These are phyloP conservation scores for Chaetogeoica ovagalla DNA, from an alignment of 2,888 invertebrate genomes.

Conservation along the genomic window DNA sequence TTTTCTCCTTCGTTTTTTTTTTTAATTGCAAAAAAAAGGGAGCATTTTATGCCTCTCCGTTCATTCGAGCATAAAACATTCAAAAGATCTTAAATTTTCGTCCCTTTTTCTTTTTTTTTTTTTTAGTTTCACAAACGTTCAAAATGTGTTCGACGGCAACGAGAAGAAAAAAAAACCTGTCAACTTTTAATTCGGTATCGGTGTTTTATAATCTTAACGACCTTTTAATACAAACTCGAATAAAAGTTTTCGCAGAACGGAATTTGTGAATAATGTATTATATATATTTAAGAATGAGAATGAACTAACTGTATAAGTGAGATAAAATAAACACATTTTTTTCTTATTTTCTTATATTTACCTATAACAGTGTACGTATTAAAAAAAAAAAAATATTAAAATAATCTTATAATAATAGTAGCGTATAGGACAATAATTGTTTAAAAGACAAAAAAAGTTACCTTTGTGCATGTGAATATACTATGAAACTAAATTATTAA, in stretches of 20 bases:
- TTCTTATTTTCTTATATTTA: no score
- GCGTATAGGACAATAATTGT: no score
- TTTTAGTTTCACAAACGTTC: constrained; percentile 41
- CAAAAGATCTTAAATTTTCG: constrained; percentile 50
- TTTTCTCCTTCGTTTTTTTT: constrained; percentile 34
- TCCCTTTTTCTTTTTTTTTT: constrained; percentile 26
- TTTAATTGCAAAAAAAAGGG: constrained; percentile 49
- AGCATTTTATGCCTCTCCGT: constrained; percentile 46
- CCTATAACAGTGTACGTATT: no score
- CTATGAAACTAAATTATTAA: no score
- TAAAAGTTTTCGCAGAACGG: constrained; percentile 41
- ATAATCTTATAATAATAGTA: no score
- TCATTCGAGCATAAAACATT: constrained; percentile 49
- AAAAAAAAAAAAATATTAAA: no score
- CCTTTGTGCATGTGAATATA: no score
- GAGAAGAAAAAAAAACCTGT: constrained; percentile 41
- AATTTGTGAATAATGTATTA: constrained; percentile 46
- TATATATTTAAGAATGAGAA: constrained; percentile 2
- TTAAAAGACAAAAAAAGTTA: no score
- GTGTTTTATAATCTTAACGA: constrained; percentile 53
- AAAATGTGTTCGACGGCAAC: constrained; percentile 47
- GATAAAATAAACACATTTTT: constrained; percentile 15
- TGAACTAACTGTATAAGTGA: constrained; percentile 10
- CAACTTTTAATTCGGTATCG: constrained; percentile 53
- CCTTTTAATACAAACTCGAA: constrained; percentile 52